phyloP scores from a whole-genome alignment of 2,797 vertebrate species.

The Lacerta viridis region DNA sequence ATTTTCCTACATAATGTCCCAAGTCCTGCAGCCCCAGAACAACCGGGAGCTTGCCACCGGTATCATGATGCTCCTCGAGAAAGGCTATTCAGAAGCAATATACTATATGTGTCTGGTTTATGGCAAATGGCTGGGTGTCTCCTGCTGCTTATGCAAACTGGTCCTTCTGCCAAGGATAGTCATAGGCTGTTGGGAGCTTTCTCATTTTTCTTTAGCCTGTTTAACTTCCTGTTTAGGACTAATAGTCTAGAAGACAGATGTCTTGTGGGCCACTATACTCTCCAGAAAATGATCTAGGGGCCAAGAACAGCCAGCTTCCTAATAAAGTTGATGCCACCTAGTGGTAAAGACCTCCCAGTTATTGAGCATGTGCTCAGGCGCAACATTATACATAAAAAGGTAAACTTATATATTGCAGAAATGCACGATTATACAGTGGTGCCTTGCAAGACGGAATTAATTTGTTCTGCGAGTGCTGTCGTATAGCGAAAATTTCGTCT shows the following conservation, averaged over 20 bases:
- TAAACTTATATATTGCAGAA: not conserved
- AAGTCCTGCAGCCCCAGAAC: not conserved
- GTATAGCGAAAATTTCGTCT: too few relatives aligned
- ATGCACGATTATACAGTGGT: too few relatives aligned
- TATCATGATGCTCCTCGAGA: not conserved
- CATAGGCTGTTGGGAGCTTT: not conserved
- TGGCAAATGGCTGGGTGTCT: constrained; percentile 14
- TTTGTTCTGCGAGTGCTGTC: too few relatives aligned
- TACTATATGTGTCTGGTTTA: constrained; percentile 27
- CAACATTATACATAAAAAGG: not conserved
- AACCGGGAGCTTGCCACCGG: not conserved
- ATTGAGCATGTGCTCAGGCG: not conserved
- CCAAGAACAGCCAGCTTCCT: not conserved
- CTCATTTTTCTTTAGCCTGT: not conserved
- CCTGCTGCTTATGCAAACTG: constrained; percentile 27
- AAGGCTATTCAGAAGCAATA: constrained; percentile 11
- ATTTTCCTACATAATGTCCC: not conserved
- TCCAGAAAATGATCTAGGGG: not conserved
- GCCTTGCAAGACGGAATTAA: too few relatives aligned
- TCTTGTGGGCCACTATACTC: not conserved
- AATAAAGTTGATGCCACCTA: not conserved
- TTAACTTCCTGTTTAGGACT: not conserved
- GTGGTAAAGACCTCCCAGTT: not conserved
- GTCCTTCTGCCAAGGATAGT: not conserved
- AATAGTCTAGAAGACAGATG: not conserved